A percentile compares a stretch with the other conserved stretches of the same genome.
Evolutionary conservation across 1,140 invertebrate genomes (phyloP).

Genomic region (Cydia amplana): DNA sequence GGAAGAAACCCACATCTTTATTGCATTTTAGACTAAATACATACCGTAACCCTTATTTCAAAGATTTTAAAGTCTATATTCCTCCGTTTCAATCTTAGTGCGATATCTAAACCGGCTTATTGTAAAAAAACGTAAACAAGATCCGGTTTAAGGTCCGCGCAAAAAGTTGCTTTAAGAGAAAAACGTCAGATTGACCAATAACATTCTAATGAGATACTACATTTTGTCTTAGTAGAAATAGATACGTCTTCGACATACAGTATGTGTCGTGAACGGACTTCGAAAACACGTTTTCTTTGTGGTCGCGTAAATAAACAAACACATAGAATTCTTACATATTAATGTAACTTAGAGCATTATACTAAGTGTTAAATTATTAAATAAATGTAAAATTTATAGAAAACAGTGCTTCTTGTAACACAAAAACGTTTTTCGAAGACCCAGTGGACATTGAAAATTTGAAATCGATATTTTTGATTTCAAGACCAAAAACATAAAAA

Average conservation of each 20-base stretch:
- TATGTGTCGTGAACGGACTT: not conserved
- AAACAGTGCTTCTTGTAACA: no score
- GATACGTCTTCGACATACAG: not conserved
- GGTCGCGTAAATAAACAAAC: not conserved
- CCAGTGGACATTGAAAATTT: no score
- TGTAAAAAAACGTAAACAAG: not conserved
- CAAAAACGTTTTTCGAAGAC: no score
- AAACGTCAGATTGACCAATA: not conserved
- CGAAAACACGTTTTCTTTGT: not conserved
- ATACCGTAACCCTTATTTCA: not conserved
- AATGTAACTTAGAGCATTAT: not conserved
- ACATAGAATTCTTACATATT: not conserved
- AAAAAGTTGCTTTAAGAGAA: not conserved
- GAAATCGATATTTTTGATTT: no score
- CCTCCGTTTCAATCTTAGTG: not conserved
- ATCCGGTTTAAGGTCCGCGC: conserved; percentile 1
- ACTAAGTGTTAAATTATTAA: not conserved
- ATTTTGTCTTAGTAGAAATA: not conserved
- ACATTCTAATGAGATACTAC: not conserved
- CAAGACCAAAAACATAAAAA: no score
- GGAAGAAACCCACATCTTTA: not conserved
- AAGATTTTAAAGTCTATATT: not conserved
- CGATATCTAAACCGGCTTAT: conserved; percentile 11
- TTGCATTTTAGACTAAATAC: not conserved
- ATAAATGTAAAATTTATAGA: not conserved